A percentile compares a stretch with the other conserved stretches of the same genome.
phyloP scores from a whole-genome alignment of 2,113 vertebrate species.

The Oncorhynchus kisutch region DNA sequence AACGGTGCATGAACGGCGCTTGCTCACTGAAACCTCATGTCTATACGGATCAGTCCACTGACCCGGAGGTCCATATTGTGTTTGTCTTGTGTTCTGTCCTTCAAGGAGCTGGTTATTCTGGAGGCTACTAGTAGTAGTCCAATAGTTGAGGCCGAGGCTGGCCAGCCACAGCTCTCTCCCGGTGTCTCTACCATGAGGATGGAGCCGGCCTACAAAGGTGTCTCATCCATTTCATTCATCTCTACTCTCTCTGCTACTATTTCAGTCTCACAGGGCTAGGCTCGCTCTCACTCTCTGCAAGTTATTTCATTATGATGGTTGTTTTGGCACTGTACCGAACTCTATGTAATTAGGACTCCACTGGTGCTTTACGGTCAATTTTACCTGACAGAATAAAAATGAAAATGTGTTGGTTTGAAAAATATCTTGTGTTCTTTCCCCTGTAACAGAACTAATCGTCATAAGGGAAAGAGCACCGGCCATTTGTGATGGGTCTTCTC shows the following conservation, averaged over 20 bases:
- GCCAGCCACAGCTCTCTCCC: conserved; percentile 86
- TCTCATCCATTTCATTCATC: conserved; percentile 26
- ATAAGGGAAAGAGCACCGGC: too few relatives aligned
- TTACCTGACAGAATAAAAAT: too few relatives aligned
- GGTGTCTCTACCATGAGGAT: conserved; percentile 86
- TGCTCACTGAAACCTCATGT: too few relatives aligned
- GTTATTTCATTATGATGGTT: background rate
- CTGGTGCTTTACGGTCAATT: too few relatives aligned
- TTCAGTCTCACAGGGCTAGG: background rate
- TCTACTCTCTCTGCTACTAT: background rate
- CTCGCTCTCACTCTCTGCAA: background rate
- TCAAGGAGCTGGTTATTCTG: conserved; percentile 64
- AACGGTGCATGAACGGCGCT: background rate
- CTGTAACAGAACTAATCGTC: too few relatives aligned
- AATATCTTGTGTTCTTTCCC: too few relatives aligned
- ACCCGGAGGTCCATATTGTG: conserved; percentile 23
- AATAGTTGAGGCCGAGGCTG: conserved; percentile 41
- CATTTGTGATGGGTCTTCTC: too few relatives aligned
- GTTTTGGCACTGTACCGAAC: too few relatives aligned
- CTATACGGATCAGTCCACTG: conserved; percentile 1
- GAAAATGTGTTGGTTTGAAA: too few relatives aligned
- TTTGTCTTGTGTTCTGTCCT: conserved; percentile 36
- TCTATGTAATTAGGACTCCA: too few relatives aligned
- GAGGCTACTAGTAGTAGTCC: background rate
- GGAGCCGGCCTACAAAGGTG: conserved; percentile 83